Base-by-base conservation (phyloP, 2,888 invertebrate species). In the Lasioglossum pauxillum region DNA sequence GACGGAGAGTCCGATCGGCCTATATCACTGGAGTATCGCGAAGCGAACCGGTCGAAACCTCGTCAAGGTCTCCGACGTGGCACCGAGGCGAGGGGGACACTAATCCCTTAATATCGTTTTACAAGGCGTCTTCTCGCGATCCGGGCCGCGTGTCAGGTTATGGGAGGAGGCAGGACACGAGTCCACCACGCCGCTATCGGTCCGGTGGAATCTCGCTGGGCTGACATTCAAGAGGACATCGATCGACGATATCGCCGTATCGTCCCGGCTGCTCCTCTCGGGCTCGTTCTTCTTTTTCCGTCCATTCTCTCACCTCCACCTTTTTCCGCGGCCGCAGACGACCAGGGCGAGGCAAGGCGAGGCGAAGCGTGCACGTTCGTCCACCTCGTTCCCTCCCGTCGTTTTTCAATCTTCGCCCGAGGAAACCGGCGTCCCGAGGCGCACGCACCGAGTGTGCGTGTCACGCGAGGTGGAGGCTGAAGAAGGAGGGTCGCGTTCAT, bases 71-170 rank as follows among this genome's bases (percentile, higher is more conserved):
- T 57, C 38, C 38, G 74, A 78, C 81, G 73, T 80, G 74, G 46
- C 53, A 35, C 72, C 74, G 64, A 16, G 57, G 16, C 64, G 41
- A 80, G 82, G 84, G 85, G 78, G 91, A 91, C 91, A 86, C 92
- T 93, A 93, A 94, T 94, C 92, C 92, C 84, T 90, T 90, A 88
- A 91, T 92, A 93, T 93, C 92, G 88, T 89, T 91, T 92, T 91
- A 92, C 92, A 90, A 91, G 90, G 88, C 88, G 84, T 90, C 86
- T 73, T 82, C 88, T 83, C 88, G 89, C 88, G 88, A 84, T 83
- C 78, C 71, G 46, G 44, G 75, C 78, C 87, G 83, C 82, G 91
- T 89, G 92, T 93, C 91, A 89, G 89, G 85, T 90, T 91, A 90
- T 89, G 87, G 90, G 89, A 71, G 71, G 71, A 90, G 90, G 91